These are phyloP conservation scores for Xanthorhoe spadicearia DNA, from an alignment of 2,888 invertebrate genomes.

Conservation along the genomic window DNA sequence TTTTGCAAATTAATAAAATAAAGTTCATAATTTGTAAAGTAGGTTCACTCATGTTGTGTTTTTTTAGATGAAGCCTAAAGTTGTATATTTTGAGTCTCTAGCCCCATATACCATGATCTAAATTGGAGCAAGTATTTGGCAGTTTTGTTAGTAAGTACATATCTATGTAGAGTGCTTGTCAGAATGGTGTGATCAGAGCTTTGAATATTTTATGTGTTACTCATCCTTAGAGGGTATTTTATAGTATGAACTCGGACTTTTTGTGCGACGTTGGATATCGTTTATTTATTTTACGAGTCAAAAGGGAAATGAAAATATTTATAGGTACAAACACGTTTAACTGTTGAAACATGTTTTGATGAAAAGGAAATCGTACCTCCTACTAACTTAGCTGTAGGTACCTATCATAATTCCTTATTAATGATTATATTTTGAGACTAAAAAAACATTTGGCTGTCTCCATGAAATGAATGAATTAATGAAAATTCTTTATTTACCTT, in stretches of 20 bases:
- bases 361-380: not conserved
- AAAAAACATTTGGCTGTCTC: too few species aligned
- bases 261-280: not conserved
- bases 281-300: slow-evolving; percentile 15
- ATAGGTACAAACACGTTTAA: not conserved
- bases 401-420: too few species aligned
- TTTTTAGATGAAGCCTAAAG: too few species aligned
- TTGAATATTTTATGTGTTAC: not conserved
- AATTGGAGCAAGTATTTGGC: too few species aligned
- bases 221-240: not conserved
- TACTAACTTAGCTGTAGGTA: not conserved
- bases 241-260: not conserved
- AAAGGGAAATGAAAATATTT: slow-evolving; percentile 11
- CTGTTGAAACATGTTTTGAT: not conserved
- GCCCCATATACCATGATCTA: too few species aligned
- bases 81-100: too few species aligned
- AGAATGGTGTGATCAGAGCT: not conserved
- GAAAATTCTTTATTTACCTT: too few species aligned
- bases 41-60: too few species aligned
- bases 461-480: too few species aligned
- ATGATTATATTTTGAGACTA: too few species aligned
- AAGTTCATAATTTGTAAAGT: too few species aligned
- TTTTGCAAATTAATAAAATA: too few species aligned
- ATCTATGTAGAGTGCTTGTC: not conserved
- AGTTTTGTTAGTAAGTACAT: not conserved